These are phyloP conservation scores for Pelodytes ibericus DNA, from an alignment of 2,797 vertebrate genomes.

Conservation along the genomic window DNA sequence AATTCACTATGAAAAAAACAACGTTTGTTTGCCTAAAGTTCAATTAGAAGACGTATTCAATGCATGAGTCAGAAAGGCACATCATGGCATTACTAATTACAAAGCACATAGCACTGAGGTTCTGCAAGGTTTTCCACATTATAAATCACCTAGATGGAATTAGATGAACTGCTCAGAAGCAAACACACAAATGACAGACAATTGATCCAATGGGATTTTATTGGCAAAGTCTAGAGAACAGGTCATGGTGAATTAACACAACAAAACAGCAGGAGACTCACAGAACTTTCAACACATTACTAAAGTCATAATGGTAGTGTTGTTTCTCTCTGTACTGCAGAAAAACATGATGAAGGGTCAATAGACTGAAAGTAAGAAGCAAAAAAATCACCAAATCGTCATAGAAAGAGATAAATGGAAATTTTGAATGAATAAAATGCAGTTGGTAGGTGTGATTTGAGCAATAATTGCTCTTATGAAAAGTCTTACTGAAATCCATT, in stretches of 20 bases:
- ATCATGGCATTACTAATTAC: constrained; percentile 54
- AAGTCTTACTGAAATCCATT: too few relatives aligned
- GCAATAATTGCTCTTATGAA: too few relatives aligned
- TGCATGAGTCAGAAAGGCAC: constrained; percentile 58
- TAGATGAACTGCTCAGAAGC: constrained; percentile 54
- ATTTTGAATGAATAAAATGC: too few relatives aligned
- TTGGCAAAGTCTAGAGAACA: constrained; percentile 34
- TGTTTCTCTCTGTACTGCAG: not conserved
- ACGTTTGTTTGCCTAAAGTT: constrained; percentile 55
- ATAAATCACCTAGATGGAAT: constrained; percentile 57
- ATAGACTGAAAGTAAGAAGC: not conserved
- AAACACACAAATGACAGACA: constrained; percentile 46
- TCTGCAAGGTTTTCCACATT: constrained; percentile 48
- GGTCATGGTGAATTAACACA: constrained; percentile 21
- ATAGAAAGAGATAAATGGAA: too few relatives aligned
- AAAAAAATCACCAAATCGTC: too few relatives aligned
- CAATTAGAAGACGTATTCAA: constrained; percentile 48
- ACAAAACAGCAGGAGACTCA: constrained; percentile 5
- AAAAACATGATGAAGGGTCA: not conserved
- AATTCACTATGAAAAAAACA: constrained; percentile 55
- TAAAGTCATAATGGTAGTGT: not conserved
- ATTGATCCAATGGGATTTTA: constrained; percentile 21
- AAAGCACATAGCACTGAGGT: constrained; percentile 47
- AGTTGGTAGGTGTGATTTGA: too few relatives aligned
- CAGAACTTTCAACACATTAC: constrained; percentile 6